Base-by-base conservation (phyloP, 2,888 invertebrate genomes). In the Drosophila nr. fundita region DNA sequence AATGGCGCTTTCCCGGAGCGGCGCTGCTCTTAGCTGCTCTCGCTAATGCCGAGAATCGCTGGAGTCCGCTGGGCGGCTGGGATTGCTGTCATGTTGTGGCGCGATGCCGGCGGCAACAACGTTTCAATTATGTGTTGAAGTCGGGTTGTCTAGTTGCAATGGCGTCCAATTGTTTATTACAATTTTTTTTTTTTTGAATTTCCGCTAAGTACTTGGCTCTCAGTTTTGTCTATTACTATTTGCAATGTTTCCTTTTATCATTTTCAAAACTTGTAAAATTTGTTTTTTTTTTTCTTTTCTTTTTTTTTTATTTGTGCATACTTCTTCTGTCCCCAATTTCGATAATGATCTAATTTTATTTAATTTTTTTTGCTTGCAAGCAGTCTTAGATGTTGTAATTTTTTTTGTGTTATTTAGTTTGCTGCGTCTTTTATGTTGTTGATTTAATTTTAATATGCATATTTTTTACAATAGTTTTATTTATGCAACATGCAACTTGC, bases 381-480 rank as follows among this genome's bases (percentile, higher is more conserved):
- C 62, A 61, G 55, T 62, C 62, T 64, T 72, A 64, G 24, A 54
- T 45, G 34, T 62, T 55, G 38, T 38, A 32, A 50, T 57, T 24
- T 30, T 34, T 73, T 71, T 63, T 65, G 67, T 70, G 60, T 69
- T 78, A 75, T 71, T 71, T 64, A 61, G 38, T 58, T 62, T 81
- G 83, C 77, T 89, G 76, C 74, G 62, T 74, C 68, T 89, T 87
- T 84, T 88, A 85, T 82, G 88, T 90, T 85, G 85, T 90, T 85
- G 90, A 88, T 88, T 90, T 85, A 89, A 88, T 85, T 85, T 89
- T 85, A 90, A 64, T 62, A 27, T 36, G 29, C 27, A 38, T 65
- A 62, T 66, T 78, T 78, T 82, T 79, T 83, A 68, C 60, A 70
- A 67, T 70, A 77, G 67, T 82, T 82, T 76, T 79, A 78, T 76